Conservation (phyloP, 2,797 vertebrate genomes). For the Apogon hyalosoma region DNA sequence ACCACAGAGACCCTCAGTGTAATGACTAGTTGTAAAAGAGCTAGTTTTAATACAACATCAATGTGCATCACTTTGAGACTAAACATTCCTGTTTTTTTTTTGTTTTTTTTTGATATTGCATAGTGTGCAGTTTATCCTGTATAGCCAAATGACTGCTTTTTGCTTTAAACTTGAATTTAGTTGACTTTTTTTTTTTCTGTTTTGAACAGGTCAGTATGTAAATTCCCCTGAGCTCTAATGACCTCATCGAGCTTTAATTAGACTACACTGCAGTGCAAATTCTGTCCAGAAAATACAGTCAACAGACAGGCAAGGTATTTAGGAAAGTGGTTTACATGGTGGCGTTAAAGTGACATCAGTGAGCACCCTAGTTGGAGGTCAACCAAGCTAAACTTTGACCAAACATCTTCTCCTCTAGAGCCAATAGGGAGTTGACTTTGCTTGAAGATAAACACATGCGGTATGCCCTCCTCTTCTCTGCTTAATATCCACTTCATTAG, state of each 20-base stretch:
- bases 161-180: too few relatives aligned
- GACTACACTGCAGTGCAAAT: not conserved
- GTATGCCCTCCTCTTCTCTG: not conserved
- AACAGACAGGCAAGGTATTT: constrained; percentile 17
- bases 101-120: not conserved
- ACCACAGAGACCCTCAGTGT: constrained; percentile 33
- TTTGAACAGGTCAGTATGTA: too few relatives aligned
- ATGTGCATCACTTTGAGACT: constrained; percentile 20
- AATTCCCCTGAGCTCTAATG: not conserved
- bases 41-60: constrained; percentile 42
- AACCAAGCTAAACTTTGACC: constrained; percentile 28
- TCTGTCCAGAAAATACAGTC: constrained; percentile 9
- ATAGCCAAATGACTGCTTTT: too few relatives aligned
- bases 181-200: too few relatives aligned
- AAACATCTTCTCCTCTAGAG: constrained; percentile 14
- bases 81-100: not conserved
- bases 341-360: constrained; percentile 34
- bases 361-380: constrained; percentile 9
- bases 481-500: not conserved
- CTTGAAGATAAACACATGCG: not conserved
- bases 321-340: constrained; percentile 10
- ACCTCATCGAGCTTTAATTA: constrained; percentile 16
- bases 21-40: constrained; percentile 39
- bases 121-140: too few relatives aligned
- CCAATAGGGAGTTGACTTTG: not conserved